phyloP scores from a whole-genome alignment of 2,113 vertebrate species.

The Calypte anna region DNA sequence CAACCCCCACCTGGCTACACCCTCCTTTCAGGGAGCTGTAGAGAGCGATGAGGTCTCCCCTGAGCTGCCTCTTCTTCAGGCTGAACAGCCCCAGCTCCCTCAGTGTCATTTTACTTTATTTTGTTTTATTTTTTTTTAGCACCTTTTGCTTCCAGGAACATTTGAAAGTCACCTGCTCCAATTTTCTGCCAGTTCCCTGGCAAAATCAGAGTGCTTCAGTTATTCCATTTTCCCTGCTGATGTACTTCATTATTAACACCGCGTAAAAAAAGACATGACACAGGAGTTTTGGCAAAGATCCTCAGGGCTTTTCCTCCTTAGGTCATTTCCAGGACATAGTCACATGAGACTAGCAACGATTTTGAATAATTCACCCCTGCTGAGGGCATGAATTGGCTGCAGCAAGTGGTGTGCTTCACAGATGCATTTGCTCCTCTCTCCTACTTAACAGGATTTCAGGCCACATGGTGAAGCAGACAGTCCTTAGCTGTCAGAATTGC shows the following conservation, averaged over 20 bases:
- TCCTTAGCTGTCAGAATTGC: background rate
- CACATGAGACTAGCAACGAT: background rate
- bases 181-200: conserved; percentile 21
- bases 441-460: background rate
- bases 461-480: fast-evolving
- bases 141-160: conserved; percentile 29
- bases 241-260: conserved; percentile 16
- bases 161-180: conserved; percentile 32
- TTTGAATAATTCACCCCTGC: background rate
- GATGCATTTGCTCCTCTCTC: background rate
- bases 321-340: conserved; percentile 36
- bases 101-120: too few relatives aligned
- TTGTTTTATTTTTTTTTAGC: background rate
- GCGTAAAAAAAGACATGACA: conserved; percentile 9
- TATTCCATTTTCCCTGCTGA: conserved; percentile 34
- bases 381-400: background rate
- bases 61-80: too few relatives aligned
- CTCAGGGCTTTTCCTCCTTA: conserved; percentile 41
- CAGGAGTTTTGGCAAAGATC: background rate
- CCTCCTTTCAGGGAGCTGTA: too few relatives aligned
- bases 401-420: background rate
- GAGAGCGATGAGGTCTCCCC: too few relatives aligned
- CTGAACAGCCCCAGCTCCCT: too few relatives aligned
- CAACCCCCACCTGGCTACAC: too few relatives aligned
- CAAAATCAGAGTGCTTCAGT: background rate